Base-by-base conservation (phyloP, 2,113 vertebrate species). In the Perca fluviatilis region DNA sequence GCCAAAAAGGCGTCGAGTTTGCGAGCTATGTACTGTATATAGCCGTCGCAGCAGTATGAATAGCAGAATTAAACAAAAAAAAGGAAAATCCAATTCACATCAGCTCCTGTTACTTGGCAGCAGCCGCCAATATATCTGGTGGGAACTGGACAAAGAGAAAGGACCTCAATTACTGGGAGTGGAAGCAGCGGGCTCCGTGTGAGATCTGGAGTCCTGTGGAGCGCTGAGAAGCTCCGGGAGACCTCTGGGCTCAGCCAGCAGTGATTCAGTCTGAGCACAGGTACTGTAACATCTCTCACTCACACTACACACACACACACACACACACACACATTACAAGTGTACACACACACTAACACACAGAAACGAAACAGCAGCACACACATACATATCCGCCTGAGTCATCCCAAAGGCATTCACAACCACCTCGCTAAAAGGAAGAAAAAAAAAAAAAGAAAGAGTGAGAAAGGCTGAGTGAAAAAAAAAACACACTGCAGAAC, bases 351-450 rank as follows among this genome's bases (percentile, higher is more conserved):
- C 40, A 85, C 77, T 69, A 69, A 68, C 54, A 82, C 66, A 74
- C 58, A 61, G 57, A 30, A 2, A 30, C 2, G 27, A 30, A 30
- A 30, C 4, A 33, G 30, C 30, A 33, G 30, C 33, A 33, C 33
- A 51, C 78, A 90, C 70, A 82, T 2, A 75, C 70, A 60, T 4
- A 76, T 57, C 74, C n/a, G 74, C 75, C 73, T 89, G 78, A 89
- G 71, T 94, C 92, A 93, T 91, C 91, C 89, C 91, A 80, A 53
- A 92, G 92, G 92, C 54, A 93, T 94, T 93, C 81, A 67, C 76
- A 86, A 79, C 85, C 82, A 91, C 85, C 88, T 92, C 86, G 83
- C 86, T 47, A 91, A 81, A 72, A 80, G 71, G 58, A 23, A 49
- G 6, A 4, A n/a, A 53, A 56, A 40, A 65, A 63, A 69, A 54